Base-by-base conservation (phyloP, 2,888 invertebrate genomes). In the Gnatocerus cornutus region DNA sequence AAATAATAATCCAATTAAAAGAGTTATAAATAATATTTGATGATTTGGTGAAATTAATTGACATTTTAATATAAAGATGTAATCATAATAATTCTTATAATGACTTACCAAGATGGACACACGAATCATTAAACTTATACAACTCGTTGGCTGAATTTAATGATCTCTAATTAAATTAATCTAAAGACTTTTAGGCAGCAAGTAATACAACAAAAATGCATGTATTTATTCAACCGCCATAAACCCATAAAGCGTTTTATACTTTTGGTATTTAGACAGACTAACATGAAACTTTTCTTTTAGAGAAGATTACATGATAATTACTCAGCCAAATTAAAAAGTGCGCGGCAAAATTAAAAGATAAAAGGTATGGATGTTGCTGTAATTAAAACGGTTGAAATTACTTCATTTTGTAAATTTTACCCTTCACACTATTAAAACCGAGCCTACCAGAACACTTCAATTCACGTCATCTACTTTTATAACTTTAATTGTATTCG, bases 301-400 rank as follows among this genome's bases (percentile, higher is more conserved):
- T 46, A 16, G 16, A 13, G 13, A 14, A 16, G 16, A 16, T 3
- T 46, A 46, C 14, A 46, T 16, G 46, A 14, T 46, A 46, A 46
- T 46, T 46, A 16, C 14, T 46, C 8, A 8, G 10, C 8, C 14
- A 16, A 46, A 16, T 46, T 14, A 46, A 46, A 21, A 46, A 46
- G 16, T 16, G 46, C 9, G 8, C 16, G 7, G 9, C 8, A 13
- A 46, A 46, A 46, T 46, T 46, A 16, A 16, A 46, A 46, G 16
- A 46, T 46, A 46, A 46, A 46, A 14, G 46, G 46, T 13, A 16
- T 16, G 16, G 46, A 46, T 46, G 21, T 46, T 14, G 21, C 46
- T 16, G 46, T 46, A 46, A 46, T 46, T 46, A 46, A 46, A 46
- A 46, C 16, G 16, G 46, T 9, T 0, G 16, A 2, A 46, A 46